Evolutionary conservation across 2,113 vertebrate genomes (phyloP).

Genomic region (Picathartes gymnocephalus): DNA sequence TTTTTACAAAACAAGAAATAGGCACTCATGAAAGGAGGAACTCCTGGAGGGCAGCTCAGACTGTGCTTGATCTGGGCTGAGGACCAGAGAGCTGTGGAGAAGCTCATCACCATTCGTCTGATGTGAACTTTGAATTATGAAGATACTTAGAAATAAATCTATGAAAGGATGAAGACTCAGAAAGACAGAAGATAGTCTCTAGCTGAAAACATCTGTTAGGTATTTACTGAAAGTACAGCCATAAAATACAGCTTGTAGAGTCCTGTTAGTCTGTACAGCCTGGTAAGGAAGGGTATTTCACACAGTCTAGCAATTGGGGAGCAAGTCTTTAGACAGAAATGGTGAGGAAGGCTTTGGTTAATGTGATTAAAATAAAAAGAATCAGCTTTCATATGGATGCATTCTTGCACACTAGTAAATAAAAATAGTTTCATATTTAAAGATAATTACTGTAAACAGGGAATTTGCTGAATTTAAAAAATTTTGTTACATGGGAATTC

Average conservation of each 20-base stretch:
- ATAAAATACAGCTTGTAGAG: background rate
- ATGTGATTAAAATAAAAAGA: background rate
- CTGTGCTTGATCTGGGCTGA: accelerated
- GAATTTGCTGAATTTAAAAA: background rate
- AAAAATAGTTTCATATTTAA: background rate
- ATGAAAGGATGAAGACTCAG: background rate
- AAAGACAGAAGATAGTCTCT: background rate
- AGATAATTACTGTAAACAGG: background rate
- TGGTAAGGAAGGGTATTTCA: background rate
- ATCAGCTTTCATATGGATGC: background rate
- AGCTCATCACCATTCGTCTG: background rate
- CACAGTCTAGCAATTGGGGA: background rate
- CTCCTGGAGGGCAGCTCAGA: background rate
- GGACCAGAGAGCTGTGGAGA: background rate
- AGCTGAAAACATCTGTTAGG: background rate
- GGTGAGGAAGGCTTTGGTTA: background rate
- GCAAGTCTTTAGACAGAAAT: background rate
- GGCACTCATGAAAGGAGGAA: background rate
- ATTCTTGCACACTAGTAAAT: background rate
- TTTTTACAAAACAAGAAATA: background rate
- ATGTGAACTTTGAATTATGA: background rate
- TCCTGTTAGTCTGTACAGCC: background rate
- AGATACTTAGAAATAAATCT: background rate
- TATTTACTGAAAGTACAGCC: background rate
- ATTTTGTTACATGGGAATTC: background rate